phyloP scores from a whole-genome alignment of 2,113 vertebrate genomes.

The Bothrops jararaca region DNA sequence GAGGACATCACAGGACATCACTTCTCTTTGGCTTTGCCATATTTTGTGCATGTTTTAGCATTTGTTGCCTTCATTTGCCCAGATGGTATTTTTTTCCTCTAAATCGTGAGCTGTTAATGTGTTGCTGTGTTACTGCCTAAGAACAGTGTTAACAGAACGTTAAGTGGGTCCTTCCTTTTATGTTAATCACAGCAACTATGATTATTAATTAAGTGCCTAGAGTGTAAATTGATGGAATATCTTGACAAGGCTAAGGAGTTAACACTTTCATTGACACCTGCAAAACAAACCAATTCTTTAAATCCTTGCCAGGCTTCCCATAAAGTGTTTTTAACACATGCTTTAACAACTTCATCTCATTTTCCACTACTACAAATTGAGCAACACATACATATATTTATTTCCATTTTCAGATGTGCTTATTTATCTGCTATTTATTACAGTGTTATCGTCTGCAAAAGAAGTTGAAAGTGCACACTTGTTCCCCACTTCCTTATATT shows the following conservation, averaged over 20 bases:
- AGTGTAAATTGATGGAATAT: neutral
- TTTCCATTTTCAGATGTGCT: neutral
- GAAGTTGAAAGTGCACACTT: neutral
- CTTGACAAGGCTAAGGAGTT: neutral
- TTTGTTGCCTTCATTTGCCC: neutral
- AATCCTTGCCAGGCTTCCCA: neutral
- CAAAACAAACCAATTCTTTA: neutral
- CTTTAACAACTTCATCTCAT: neutral
- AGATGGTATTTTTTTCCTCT: neutral
- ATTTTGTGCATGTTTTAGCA: neutral
- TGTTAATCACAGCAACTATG: constrained; percentile 1
- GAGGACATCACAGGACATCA: too few species aligned
- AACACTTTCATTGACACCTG: neutral
- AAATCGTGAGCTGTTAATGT: neutral
- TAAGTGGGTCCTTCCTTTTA: neutral
- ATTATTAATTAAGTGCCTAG: constrained; percentile 18
- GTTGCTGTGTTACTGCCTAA: neutral
- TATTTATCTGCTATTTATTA: neutral
- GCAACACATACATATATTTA: neutral
- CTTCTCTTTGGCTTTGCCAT: neutral
- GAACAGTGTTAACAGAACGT: neutral
- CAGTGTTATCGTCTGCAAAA: neutral
- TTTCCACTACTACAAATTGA: neutral
- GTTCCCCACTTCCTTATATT: neutral
- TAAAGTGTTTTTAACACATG: neutral